These are phyloP conservation scores for Podiceps cristatus DNA, from an alignment of 2,113 vertebrate species.

Conservation along the genomic window DNA sequence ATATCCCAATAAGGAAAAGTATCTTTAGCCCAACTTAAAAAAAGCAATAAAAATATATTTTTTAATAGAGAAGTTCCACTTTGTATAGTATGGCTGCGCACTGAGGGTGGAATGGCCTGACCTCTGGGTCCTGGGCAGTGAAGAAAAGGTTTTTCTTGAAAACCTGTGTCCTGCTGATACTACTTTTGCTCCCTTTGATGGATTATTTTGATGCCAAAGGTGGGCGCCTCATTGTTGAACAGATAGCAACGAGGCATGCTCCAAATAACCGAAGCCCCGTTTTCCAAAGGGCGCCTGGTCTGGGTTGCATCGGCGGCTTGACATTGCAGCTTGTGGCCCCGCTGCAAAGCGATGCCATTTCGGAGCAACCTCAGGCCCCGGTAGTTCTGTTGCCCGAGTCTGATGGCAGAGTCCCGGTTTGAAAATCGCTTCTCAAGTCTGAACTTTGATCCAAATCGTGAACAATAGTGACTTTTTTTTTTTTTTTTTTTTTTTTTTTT, in stretches of 20 bases:
- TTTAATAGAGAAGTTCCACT: neutral
- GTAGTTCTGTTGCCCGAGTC: accelerated
- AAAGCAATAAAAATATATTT: neutral
- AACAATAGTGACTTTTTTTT: neutral
- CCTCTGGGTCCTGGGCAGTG: neutral
- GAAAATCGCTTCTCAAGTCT: neutral
- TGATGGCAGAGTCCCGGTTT: neutral
- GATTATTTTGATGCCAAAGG: neutral
- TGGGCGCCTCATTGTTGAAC: neutral
- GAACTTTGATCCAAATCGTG: neutral
- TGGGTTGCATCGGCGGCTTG: neutral
- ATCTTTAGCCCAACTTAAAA: neutral
- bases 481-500: neutral
- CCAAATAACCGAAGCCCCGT: accelerated
- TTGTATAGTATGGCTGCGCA: neutral
- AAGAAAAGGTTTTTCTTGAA: neutral
- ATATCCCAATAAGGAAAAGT: neutral
- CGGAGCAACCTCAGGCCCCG: neutral
- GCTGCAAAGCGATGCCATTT: accelerated
- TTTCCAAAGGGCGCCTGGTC: neutral
- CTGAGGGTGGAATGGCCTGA: neutral
- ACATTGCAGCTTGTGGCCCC: neutral
- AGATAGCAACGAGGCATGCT: neutral
- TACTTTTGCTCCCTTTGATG: neutral
- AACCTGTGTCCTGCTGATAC: neutral